Percentiles rank a stretch among this genome's conserved stretches.
Evolutionary conservation across 2,797 vertebrate genomes (phyloP).

Genomic region (Rhadinocentrus ornatus): DNA sequence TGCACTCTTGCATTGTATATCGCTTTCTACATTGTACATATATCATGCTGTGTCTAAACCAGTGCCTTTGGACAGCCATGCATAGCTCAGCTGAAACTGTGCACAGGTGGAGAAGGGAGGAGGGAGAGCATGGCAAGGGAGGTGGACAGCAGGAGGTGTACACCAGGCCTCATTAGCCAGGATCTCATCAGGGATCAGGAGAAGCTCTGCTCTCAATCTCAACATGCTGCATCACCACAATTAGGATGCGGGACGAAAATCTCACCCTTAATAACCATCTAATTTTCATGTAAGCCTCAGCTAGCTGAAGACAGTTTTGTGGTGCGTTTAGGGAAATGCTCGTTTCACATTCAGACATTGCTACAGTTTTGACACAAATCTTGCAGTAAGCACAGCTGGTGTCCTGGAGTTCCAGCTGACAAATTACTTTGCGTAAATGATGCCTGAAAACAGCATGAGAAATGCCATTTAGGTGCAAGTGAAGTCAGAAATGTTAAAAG

Average conservation of each 20-base stretch:
- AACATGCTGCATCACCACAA: slow-evolving; percentile 59
- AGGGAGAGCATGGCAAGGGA: slow-evolving; percentile 23
- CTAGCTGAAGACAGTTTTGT: slow-evolving; percentile 11
- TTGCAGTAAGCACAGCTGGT: slow-evolving; percentile 32
- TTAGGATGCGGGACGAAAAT: slow-evolving; percentile 42
- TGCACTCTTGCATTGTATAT: background rate
- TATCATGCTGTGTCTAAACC: slow-evolving; percentile 9
- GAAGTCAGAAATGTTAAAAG: slow-evolving; percentile 7
- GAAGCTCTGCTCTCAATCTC: slow-evolving; percentile 51
- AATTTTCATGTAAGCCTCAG: slow-evolving; percentile 46
- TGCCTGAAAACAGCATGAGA: slow-evolving; percentile 22
- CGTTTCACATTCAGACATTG: slow-evolving; percentile 7
- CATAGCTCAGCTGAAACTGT: slow-evolving; percentile 61
- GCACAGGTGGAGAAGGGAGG: slow-evolving; percentile 53
- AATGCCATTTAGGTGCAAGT: slow-evolving; percentile 7
- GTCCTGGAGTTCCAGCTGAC: slow-evolving; percentile 25
- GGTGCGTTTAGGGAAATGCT: slow-evolving; percentile 18
- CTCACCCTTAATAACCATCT: slow-evolving; percentile 50
- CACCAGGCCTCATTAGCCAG: slow-evolving; percentile 70
- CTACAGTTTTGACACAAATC: slow-evolving; percentile 46
- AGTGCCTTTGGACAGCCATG: slow-evolving; percentile 17
- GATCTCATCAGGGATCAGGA: slow-evolving; percentile 44
- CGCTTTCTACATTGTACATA: background rate
- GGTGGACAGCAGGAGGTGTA: slow-evolving; percentile 69
- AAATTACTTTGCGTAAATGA: slow-evolving; percentile 23